Conservation (phyloP, 2,113 vertebrate species). For the Siphamia tubifer region DNA sequence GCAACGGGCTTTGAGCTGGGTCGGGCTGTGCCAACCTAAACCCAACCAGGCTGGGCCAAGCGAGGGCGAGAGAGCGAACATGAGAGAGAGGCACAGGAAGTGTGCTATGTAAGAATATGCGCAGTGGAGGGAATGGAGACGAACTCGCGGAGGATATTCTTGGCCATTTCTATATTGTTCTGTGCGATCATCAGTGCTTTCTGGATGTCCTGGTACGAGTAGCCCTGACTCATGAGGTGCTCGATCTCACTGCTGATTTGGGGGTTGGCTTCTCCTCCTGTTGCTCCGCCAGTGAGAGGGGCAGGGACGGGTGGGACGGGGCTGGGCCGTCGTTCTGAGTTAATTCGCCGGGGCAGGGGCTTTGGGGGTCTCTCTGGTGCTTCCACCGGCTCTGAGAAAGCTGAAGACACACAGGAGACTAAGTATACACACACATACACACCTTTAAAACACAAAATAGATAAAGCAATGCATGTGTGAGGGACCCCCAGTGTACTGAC, state of each 20-base stretch:
- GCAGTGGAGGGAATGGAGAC: constrained; percentile 92
- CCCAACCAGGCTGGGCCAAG: constrained; percentile 51
- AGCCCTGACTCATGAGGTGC: constrained; percentile 94
- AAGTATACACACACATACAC: too few relatives aligned
- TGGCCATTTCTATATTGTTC: constrained; percentile 99
- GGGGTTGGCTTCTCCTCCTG: constrained; percentile 68
- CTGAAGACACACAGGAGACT: too few relatives aligned
- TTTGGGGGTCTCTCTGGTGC: constrained; percentile 95
- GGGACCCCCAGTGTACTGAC: too few relatives aligned
- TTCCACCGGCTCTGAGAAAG: constrained; percentile 81
- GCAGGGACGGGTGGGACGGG: constrained; percentile 74
- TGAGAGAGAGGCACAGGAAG: neutral
- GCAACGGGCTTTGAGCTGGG: constrained; percentile 48
- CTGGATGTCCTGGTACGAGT: constrained; percentile 98
- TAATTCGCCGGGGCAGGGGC: constrained; percentile 92
- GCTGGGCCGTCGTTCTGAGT: constrained; percentile 87
- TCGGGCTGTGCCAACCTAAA: constrained; percentile 34
- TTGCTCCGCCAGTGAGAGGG: constrained; percentile 9
- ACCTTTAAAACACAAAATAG: neutral
- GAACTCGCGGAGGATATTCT: constrained; percentile 97
- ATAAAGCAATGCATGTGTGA: too few relatives aligned
- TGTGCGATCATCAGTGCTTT: constrained; percentile 98
- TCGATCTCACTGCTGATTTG: constrained; percentile 96
- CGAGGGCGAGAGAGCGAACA: constrained; percentile 43
- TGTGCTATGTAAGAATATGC: constrained; percentile 92